Evolutionary conservation across 2,888 invertebrate species (phyloP).

Genomic region (Lymantria dispar): DNA sequence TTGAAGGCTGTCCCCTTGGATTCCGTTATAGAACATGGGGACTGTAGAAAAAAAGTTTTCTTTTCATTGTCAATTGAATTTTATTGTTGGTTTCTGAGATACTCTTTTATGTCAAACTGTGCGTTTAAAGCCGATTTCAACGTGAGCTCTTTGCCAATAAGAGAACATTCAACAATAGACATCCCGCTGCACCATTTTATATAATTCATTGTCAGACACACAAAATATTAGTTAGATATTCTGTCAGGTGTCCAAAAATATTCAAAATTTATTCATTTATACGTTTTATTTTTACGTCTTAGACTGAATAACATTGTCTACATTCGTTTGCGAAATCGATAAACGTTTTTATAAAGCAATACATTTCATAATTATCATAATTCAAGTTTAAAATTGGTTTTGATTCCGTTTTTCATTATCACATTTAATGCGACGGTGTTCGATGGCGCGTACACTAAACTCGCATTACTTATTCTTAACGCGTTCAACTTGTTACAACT

Average conservation of each 20-base stretch:
- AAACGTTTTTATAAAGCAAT: too few species aligned
- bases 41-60: conserved; percentile 53
- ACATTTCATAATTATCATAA: too few species aligned
- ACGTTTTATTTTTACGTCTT: too few species aligned
- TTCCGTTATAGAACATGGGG: conserved; percentile 69
- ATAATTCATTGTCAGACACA: conserved; percentile 65
- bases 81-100: conserved; percentile 80
- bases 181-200: conserved; percentile 71
- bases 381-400: conserved; percentile 33
- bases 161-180: conserved; percentile 73
- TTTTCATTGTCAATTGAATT: conserved; percentile 79
- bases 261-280: conserved; percentile 43
- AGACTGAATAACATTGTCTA: too few species aligned
- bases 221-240: conserved; percentile 46
- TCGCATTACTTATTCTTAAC: conserved; percentile 65
- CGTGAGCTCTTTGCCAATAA: conserved; percentile 49
- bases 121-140: conserved; percentile 70
- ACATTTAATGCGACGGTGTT: conserved; percentile 50
- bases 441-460: conserved; percentile 47
- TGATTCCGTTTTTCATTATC: conserved; percentile 64
- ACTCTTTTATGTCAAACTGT: conserved; percentile 77
- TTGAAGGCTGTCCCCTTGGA: conserved; percentile 64
- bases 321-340: too few species aligned
- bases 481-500: conserved; percentile 64
- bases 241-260: conserved; percentile 67